These are phyloP conservation scores for Rhagologus leucostigma DNA, from an alignment of 2,113 vertebrate genomes.

Conservation along the genomic window DNA sequence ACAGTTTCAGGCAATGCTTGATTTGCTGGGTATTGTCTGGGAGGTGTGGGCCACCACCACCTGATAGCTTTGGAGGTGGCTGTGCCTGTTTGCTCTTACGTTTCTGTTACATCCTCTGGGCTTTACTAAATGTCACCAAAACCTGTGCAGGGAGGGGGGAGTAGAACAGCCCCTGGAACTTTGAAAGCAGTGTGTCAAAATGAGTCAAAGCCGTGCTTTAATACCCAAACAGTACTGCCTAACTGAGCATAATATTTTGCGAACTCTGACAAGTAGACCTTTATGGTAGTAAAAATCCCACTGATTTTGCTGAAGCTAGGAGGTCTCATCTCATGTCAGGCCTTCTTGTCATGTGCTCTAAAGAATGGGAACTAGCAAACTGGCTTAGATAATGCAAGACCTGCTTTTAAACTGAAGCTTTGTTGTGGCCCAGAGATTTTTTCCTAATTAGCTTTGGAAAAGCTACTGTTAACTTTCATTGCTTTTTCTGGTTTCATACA, in stretches of 20 bases:
- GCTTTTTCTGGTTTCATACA: neutral
- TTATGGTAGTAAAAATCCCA: neutral
- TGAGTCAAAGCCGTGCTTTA: neutral
- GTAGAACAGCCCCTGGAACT: neutral
- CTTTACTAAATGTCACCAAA: neutral
- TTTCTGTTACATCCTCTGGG: neutral
- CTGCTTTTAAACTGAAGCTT: neutral
- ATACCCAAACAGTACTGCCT: neutral
- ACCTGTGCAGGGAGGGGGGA: accelerated
- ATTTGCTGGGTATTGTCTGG: neutral
- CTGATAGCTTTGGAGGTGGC: neutral
- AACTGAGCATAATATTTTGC: neutral
- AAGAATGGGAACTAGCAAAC: neutral
- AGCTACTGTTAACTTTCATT: neutral
- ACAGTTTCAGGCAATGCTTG: neutral
- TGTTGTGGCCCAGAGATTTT: neutral
- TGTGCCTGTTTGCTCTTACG: neutral
- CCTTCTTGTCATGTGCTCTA: neutral
- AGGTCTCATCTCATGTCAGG: neutral
- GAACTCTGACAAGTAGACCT: neutral
- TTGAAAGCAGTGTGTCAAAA: neutral
- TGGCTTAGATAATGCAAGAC: neutral
- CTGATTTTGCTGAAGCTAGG: neutral
- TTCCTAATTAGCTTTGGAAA: neutral
- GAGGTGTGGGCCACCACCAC: neutral